phyloP scores from a whole-genome alignment of 2,888 invertebrate genomes.

The Serripes groenlandicus region DNA sequence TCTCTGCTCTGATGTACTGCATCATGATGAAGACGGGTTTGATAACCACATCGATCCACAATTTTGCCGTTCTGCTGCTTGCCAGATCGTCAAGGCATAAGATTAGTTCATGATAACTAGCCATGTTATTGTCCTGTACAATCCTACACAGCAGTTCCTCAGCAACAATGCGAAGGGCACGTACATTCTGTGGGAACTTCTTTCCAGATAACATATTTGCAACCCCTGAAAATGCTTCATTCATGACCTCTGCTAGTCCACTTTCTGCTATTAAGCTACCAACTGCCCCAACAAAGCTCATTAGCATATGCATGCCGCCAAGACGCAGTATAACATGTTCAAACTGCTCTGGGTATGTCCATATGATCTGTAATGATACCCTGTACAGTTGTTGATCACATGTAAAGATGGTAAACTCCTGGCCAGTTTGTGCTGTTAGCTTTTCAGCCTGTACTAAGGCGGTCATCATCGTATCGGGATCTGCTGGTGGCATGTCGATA shows the following conservation, averaged over 20 bases:
- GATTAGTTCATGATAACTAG: conserved; percentile 33
- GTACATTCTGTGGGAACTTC: conserved; percentile 50
- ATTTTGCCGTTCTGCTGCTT: conserved; percentile 13
- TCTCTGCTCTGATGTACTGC: conserved; percentile 59
- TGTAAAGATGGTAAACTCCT: conserved; percentile 47
- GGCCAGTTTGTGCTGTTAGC: conserved; percentile 35
- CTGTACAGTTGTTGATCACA: conserved; percentile 68
- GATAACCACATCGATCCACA: conserved; percentile 65
- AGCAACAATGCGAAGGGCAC: conserved; percentile 40
- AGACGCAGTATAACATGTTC: conserved; percentile 51
- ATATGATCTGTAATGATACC: conserved; percentile 57
- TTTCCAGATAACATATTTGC: conserved; percentile 70
- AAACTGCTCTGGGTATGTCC: conserved; percentile 63
- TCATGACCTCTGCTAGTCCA: conserved; percentile 66
- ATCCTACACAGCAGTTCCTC: conserved; percentile 34
- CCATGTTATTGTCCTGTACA: background rate
- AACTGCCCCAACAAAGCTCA: conserved; percentile 70
- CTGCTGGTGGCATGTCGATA: conserved; percentile 56
- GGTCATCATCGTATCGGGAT: conserved; percentile 62
- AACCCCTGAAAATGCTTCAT: conserved; percentile 64
- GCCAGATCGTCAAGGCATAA: conserved; percentile 41
- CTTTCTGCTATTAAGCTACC: conserved; percentile 64
- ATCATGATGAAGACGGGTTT: conserved; percentile 69
- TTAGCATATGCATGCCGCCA: conserved; percentile 71
- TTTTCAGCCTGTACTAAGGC: conserved; percentile 39